Evolutionary conservation across 1,140 invertebrate species (phyloP).

Genomic region (Tetramorium parvispinum): DNA sequence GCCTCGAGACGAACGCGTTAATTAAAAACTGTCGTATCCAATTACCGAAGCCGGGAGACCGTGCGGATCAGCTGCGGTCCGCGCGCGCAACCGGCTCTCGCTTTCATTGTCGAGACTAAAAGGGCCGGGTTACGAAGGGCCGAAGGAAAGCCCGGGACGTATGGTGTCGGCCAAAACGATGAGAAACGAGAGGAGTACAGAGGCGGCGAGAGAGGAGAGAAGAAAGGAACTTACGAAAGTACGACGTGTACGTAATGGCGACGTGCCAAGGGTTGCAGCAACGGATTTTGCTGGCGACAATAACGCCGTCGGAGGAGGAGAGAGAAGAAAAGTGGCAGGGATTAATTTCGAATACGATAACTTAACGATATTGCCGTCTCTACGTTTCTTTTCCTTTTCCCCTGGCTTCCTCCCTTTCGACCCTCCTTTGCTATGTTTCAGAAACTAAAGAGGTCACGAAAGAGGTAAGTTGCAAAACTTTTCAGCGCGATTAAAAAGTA

Average conservation of each 20-base stretch:
- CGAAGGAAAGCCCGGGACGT: constrained; percentile 37
- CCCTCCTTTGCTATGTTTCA: background rate
- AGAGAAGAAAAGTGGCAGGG: background rate
- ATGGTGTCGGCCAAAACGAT: background rate
- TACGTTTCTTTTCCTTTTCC: background rate
- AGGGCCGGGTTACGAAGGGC: constrained; percentile 43
- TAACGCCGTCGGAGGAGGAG: background rate
- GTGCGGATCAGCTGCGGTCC: constrained; percentile 52
- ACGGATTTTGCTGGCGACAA: constrained; percentile 20
- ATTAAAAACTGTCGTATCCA: constrained; percentile 63
- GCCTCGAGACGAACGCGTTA: constrained; percentile 42
- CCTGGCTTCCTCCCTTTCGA: background rate
- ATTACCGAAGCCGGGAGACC: constrained; percentile 44
- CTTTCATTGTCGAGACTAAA: constrained; percentile 60
- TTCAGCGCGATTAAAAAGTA: background rate
- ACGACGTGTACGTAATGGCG: constrained; percentile 17
- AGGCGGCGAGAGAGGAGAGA: background rate
- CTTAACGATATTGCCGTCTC: constrained; percentile 17
- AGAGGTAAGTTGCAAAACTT: background rate
- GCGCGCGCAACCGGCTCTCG: constrained; percentile 54
- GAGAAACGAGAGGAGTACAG: constrained; percentile 4
- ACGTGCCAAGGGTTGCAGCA: constrained; percentile 37
- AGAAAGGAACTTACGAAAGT: constrained; percentile 14
- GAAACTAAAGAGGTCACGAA: background rate
- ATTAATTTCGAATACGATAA: constrained; percentile 34